Conservation (phyloP, 2,113 vertebrate genomes). For the Procavia capensis region DNA sequence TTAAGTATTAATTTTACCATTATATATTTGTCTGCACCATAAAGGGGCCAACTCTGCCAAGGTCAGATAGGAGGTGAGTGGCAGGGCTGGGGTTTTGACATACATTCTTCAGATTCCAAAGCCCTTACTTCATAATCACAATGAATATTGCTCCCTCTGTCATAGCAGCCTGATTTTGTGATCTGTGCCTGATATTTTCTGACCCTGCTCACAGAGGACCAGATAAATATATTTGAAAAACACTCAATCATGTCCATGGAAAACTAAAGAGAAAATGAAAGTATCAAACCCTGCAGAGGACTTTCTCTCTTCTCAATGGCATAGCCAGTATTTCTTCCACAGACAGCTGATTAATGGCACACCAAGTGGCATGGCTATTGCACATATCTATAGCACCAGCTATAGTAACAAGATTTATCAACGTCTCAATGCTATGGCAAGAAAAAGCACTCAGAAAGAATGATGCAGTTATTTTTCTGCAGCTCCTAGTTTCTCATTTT, state of each 20-base stretch:
- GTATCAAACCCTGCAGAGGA: conserved; percentile 36
- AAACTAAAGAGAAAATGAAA: conserved; percentile 57
- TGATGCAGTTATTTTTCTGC: conserved; percentile 46
- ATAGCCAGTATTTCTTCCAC: conserved; percentile 39
- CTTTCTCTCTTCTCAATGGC: conserved; percentile 26
- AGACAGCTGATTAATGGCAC: conserved; percentile 45
- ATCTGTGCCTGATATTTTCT: not conserved
- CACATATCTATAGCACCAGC: not conserved
- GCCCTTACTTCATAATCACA: not conserved
- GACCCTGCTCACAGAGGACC: not conserved
- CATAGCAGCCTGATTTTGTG: not conserved
- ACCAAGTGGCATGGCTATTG: not conserved
- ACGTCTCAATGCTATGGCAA: conserved; percentile 26
- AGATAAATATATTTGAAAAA: conserved; percentile 53
- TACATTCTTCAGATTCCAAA: conserved; percentile 1
- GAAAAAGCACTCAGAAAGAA: conserved; percentile 26
- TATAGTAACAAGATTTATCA: conserved; percentile 54
- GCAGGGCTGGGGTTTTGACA: not conserved
- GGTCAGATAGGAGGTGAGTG: not conserved
- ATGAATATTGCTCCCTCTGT: not conserved
- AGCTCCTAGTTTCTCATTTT: not conserved
- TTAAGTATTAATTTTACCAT: not conserved
- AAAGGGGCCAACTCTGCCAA: not conserved
- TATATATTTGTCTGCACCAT: not conserved
- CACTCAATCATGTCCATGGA: not conserved